Evolutionary conservation across 2,113 vertebrate species (phyloP).

Genomic region (Rhagologus leucostigma): DNA sequence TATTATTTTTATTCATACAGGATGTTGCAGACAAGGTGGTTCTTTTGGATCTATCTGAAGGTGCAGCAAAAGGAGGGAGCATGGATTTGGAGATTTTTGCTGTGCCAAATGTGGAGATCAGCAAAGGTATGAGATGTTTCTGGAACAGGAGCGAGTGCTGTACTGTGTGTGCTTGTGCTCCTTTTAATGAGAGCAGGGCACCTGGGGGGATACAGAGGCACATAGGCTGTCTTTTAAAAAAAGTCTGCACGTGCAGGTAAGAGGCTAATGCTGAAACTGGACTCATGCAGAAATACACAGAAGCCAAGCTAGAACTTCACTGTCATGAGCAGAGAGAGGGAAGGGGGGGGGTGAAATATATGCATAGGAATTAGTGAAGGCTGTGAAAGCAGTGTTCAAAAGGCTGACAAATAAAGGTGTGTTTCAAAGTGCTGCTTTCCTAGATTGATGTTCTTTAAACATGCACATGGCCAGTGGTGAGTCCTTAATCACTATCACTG

Average conservation of each 20-base stretch:
- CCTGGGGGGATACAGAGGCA: neutral
- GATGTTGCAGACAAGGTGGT: constrained; percentile 85
- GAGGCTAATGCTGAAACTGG: neutral
- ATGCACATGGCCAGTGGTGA: neutral
- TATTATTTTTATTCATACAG: constrained; percentile 51
- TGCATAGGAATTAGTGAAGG: neutral
- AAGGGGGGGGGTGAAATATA: rapidly evolving
- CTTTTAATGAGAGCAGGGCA: neutral
- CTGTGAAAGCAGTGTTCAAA: neutral
- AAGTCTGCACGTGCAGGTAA: neutral
- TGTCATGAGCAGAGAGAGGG: neutral
- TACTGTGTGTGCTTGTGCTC: neutral
- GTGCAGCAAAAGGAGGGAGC: constrained; percentile 83
- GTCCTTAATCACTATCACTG: neutral
- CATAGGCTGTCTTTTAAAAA: neutral
- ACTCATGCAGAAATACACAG: neutral
- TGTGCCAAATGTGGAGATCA: constrained; percentile 86
- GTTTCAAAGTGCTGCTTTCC: neutral
- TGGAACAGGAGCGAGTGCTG: neutral
- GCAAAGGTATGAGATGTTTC: constrained; percentile 78
- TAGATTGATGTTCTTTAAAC: neutral
- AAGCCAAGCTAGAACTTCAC: neutral
- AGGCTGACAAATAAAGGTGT: neutral
- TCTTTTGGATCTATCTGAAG: constrained; percentile 86
- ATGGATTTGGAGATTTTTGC: constrained; percentile 91